phyloP scores from a whole-genome alignment of 2,888 invertebrate species.

The Polyommatus iphigenia region DNA sequence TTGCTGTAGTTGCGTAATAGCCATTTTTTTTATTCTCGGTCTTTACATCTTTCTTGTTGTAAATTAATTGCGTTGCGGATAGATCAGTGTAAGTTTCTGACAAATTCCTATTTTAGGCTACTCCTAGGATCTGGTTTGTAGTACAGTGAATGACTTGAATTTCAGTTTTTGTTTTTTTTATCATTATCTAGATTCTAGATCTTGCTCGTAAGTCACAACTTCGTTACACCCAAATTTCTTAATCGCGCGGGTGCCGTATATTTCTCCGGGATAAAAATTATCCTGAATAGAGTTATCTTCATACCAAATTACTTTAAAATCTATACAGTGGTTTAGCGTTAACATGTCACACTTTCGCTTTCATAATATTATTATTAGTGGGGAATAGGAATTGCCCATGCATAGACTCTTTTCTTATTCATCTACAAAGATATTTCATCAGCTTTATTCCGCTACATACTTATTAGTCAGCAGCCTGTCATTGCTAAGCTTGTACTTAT shows the following conservation, averaged over 20 bases:
- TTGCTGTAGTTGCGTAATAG: not conserved
- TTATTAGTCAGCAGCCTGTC: constrained; percentile 3
- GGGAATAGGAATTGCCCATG: no score
- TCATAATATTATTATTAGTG: not conserved
- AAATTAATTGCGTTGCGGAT: not conserved
- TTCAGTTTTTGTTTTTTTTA: no score
- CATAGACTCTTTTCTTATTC: not conserved
- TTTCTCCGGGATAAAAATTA: no score
- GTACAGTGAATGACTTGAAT: no score
- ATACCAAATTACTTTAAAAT: no score
- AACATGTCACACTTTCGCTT: no score
- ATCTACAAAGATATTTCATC: not conserved
- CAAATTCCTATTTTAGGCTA: not conserved
- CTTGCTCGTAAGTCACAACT: no score
- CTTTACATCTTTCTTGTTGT: not conserved
- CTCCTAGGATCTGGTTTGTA: not conserved
- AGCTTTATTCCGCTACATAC: not conserved
- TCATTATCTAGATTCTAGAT: no score
- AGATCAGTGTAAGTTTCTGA: not conserved
- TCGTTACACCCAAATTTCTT: no score
- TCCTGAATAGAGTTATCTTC: no score
- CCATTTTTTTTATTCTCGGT: not conserved
- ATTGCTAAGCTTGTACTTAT: not conserved
- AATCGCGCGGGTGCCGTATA: no score
- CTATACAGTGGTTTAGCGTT: no score